phyloP scores from a whole-genome alignment of 2,888 invertebrate genomes.

The Acronicta aceris region DNA sequence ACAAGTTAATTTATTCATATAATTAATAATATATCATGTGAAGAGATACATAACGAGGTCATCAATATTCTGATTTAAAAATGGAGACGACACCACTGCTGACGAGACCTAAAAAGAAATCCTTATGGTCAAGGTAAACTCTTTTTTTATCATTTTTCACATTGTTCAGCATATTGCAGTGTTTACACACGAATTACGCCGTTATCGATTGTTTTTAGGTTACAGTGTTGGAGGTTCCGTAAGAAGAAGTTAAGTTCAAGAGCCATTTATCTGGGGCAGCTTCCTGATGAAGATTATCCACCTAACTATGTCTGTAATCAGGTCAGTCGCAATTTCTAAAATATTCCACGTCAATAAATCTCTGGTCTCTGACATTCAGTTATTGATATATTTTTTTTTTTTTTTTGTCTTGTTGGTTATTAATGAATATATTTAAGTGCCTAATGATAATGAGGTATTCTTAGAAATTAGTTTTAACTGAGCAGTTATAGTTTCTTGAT shows the following conservation, averaged over 20 bases:
- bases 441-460: neutral
- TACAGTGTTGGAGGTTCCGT: constrained; percentile 93
- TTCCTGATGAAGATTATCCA: constrained; percentile 95
- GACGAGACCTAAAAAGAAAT: constrained; percentile 78
- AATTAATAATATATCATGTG: constrained; percentile 36
- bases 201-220: constrained; percentile 87
- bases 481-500: too few relatives aligned
- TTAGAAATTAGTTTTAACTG: too few relatives aligned
- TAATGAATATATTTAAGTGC: too few relatives aligned
- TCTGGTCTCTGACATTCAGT: too few relatives aligned
- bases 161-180: constrained; percentile 53
- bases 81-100: constrained; percentile 86
- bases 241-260: constrained; percentile 93
- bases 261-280: constrained; percentile 93
- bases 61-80: constrained; percentile 38
- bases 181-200: constrained; percentile 32
- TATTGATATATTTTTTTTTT: neutral
- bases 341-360: constrained; percentile 8
- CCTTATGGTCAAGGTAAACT: constrained; percentile 84
- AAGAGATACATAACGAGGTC: constrained; percentile 28
- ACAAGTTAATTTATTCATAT: constrained; percentile 20
- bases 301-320: constrained; percentile 99
- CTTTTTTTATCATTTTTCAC: constrained; percentile 41
- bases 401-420: neutral
- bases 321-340: constrained; percentile 69